phyloP scores from a whole-genome alignment of 2,113 vertebrate species.

The Hippocampus barbouri region DNA sequence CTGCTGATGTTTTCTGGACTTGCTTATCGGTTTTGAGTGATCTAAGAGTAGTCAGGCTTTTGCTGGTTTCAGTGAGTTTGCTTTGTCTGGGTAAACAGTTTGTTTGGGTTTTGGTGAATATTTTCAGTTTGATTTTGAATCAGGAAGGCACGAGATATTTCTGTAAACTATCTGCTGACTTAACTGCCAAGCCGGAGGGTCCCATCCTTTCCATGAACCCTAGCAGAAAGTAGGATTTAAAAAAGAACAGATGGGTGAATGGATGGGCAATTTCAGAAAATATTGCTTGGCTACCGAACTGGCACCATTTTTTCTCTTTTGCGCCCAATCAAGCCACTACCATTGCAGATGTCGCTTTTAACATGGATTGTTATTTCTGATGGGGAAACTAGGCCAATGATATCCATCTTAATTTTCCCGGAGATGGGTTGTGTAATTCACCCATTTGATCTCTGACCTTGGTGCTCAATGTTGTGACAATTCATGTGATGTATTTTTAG shows the following conservation, averaged over 20 bases:
- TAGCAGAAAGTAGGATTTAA: neutral
- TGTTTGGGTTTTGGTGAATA: neutral
- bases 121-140: neutral
- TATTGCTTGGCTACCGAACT: neutral
- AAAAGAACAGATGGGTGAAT: neutral
- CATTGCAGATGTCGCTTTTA: neutral
- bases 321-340: neutral
- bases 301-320: neutral
- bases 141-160: neutral
- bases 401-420: neutral
- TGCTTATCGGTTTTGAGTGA: no score
- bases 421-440: neutral
- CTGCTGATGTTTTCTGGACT: neutral
- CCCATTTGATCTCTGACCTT: constrained; percentile 7
- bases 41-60: neutral
- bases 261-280: neutral
- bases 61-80: neutral
- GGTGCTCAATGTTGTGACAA: constrained; percentile 14
- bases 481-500: neutral
- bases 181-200: no score
- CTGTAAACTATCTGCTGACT: neutral
- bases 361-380: neutral
- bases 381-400: neutral
- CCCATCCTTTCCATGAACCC: neutral
- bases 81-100: neutral